Evolutionary conservation across 2,113 vertebrate genomes (phyloP), one percentile per base, ranked within the genome.

Genomic region (Carlito syrichta): DNA sequence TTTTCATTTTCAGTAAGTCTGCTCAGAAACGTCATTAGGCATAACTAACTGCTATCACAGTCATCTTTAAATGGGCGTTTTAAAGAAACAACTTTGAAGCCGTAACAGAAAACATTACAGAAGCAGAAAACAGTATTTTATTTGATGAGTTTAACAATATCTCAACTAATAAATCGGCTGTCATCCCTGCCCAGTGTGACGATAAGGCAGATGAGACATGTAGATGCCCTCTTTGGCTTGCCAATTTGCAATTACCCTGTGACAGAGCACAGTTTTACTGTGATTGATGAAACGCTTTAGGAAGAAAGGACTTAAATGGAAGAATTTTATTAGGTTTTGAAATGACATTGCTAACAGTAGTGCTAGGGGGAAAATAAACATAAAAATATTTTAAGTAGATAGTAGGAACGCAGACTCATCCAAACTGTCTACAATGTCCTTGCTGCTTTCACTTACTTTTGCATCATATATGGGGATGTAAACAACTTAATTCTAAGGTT

Each of bases 111-210:
- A 96, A 97, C 54, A 98, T 97, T 97, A 97, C 93, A 98, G 97
- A 96, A 96, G 60, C 32, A 97, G 96, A 98, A 96, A 94, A 92
- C 50, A 8, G 84, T 56, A 27, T 96, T 98, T 97, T 97, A 97
- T 98, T 96, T 98, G 98, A 98, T 98, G 97, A 93, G 85, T 74
- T 96, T 96, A 98, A 98, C 96, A 98, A 89, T 98, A 98, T 97
- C 95, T 97, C 97, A 97, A 95, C 89, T 98, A 98, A 98, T 98
- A 98, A 98, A 98, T 98, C 97, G 96, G 84, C 96, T 98, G 97
- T 98, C 97, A 96, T 96, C 62, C 76, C 84, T 98, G 86, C 81
- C 95, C 92, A n/a, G 84, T 96, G 84, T 96, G 85, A 87, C 97
- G 98, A 98, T 98, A 98, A 98, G 97, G 83, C 91, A 93, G 60